Percentiles rank a stretch among this genome's conserved stretches.
Evolutionary conservation across 1,140 invertebrate genomes (phyloP).

Genomic region (Eupristina koningsbergeri): DNA sequence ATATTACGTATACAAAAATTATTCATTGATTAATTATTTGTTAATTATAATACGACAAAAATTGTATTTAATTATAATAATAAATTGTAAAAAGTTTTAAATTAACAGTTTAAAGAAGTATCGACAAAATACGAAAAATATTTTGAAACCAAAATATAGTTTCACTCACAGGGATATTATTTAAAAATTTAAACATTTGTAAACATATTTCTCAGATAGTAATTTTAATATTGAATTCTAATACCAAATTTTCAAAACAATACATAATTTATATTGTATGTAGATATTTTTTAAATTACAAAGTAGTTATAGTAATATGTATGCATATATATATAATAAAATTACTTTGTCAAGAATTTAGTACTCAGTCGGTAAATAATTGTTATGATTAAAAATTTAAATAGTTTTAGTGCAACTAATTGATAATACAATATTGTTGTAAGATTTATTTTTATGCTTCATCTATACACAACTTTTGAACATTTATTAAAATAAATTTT

Average conservation of each 20-base stretch:
- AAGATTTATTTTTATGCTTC: neutral
- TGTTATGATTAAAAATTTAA: neutral
- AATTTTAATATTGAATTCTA: neutral
- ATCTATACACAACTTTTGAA: neutral
- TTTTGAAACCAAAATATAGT: neutral
- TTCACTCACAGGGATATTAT: neutral
- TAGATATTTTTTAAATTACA: neutral
- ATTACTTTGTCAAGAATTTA: neutral
- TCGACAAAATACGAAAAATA: neutral
- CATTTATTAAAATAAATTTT: neutral
- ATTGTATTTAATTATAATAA: neutral
- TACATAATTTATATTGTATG: neutral
- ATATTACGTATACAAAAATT: neutral
- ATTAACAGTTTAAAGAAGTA: neutral
- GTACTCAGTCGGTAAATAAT: neutral
- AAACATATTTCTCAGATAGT: neutral
- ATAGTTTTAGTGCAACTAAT: neutral
- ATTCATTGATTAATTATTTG: neutral
- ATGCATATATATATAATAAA: slow-evolving; percentile 1
- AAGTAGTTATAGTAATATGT: neutral
- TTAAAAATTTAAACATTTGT: neutral
- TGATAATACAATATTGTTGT: neutral
- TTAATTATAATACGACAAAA: neutral
- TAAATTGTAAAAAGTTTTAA: neutral
- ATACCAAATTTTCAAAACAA: neutral